Base-by-base conservation (phyloP, 2,113 vertebrate genomes). In the Rhinogobius similis region DNA sequence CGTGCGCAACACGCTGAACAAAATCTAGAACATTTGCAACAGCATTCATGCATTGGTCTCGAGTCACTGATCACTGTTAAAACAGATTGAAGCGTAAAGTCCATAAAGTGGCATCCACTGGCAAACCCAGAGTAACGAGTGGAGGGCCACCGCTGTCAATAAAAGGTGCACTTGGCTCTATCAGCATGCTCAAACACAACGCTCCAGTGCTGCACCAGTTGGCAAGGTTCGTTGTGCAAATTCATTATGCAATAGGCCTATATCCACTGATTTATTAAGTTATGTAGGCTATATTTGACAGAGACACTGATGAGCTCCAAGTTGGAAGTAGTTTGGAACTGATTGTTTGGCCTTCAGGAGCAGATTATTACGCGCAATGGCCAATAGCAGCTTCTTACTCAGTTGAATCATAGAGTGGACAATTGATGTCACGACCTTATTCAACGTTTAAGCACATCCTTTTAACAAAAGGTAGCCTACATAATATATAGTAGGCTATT, bases 81-180 rank as follows among this genome's bases (percentile, higher is more conserved):
- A 50, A 21, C 20, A 21, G n/a, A 46, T 5, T 50, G 20, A 8
- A 48, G 20, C 20, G 4, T 24, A 26, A 48, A 48, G 4, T 26
- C 23, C 18, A 55, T 6, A 13, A 58, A 29, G 55, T 16, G 26
- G 55, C 26, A 20, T 16, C 24, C 13, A 18, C 13, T 16, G 64
- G 53, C 72, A 70, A 69, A 76, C 20, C 12, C 27, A 8, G 32
- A 59, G 56, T 20, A 59, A 59, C 82, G 76, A 86, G 76, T 74
- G 83, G 82, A 65, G 72, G 50, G 70, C 58, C 73, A 79, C 58
- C 27, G 77, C 81, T 88, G 89, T 91, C 87, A 90, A 80, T 36
- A 29, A 41, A 1, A 61, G 64, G 69, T 43, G 74, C 62, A 64
- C 76, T 70, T 27, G 82, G 82, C 81, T 82, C 82, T 86, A 90